Evolutionary conservation across 2,888 invertebrate species (phyloP).

Genomic region (Polymixis flavicincta): DNA sequence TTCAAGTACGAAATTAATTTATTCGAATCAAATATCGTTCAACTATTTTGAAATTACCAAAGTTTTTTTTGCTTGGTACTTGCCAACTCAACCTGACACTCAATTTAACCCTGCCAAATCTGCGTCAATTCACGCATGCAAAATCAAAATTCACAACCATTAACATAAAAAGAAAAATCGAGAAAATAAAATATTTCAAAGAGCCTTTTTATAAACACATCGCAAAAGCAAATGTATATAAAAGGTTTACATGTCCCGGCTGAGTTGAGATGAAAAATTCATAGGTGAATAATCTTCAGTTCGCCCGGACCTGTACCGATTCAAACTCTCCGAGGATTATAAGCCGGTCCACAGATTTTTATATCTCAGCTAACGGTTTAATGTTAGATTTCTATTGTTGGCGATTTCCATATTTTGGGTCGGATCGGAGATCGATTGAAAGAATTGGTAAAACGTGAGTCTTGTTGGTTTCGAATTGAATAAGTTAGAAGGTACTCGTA

Average conservation of each 20-base stretch:
- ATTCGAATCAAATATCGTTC: background rate
- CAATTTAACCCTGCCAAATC: constrained; percentile 27
- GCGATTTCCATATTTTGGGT: constrained; percentile 17
- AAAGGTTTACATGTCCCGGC: constrained; percentile 66
- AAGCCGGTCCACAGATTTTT: constrained; percentile 52
- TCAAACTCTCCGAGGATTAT: constrained; percentile 57
- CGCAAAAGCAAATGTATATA: constrained; percentile 66
- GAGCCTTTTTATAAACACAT: constrained; percentile 50
- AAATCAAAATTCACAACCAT: constrained; percentile 13
- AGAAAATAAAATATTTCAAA: constrained; percentile 44
- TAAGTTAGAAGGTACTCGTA: too few species aligned
- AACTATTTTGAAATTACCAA: background rate
- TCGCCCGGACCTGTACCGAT: constrained; percentile 48
- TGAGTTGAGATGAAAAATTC: constrained; percentile 68
- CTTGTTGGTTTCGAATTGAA: background rate
- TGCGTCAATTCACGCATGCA: constrained; percentile 7
- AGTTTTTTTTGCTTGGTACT: background rate
- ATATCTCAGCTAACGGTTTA: constrained; percentile 41
- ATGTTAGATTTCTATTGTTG: constrained; percentile 45
- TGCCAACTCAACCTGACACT: background rate
- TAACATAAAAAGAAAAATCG: constrained; percentile 13
- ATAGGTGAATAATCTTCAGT: constrained; percentile 68
- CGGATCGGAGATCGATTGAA: background rate
- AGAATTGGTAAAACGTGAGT: background rate
- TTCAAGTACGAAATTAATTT: background rate